Evolutionary conservation across 2,797 vertebrate species (phyloP), one percentile per base, ranked within the genome.

Genomic region (Pampus argenteus): DNA sequence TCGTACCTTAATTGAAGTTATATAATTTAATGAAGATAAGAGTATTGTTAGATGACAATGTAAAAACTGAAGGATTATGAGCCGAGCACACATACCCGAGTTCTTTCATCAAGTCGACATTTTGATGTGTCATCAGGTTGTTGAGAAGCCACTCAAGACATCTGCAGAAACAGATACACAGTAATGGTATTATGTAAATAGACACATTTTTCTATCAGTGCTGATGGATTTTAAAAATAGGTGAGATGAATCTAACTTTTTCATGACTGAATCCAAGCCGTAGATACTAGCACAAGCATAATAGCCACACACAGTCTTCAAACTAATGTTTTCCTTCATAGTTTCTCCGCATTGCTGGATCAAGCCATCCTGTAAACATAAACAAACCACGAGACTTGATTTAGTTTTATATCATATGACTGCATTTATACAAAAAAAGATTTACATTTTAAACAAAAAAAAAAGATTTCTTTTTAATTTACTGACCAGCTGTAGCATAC

Each of bases 301-400:
- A 88, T 96, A 99, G 66, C 95, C 94, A 86, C 97, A 98, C 73
- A 98, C 97, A 0, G 97, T 97, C 90, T 97, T 98, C 6, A 94
- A 94, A 70, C 94, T 97, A 86, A 99, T 95, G 76, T 97, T 98
- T 91, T 99, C 98, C 93, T 98, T 98, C 98, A 99, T 99, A 23
- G 96, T 98, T 88, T 99, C 98, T n/a, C 97, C 97, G 71, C 98
- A 99, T 47, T 99, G 98, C 90, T 97, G 97, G 88, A 99, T 99
- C 87, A 99, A 91, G 38, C 96, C 96, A 74, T 99, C 98, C 98
- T 99, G 91, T 2, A 66, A 17, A 83, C 23, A 73, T 22, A 23
- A 73, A 61, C 26, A 78, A 28, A 51, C 10, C 66, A 49, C 1
- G 2, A 64, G 40, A 64, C 22, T 22, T 29, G 20, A 44, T 71